Base-by-base conservation (phyloP, 2,113 vertebrate species). In the Oostethus manadensis region DNA sequence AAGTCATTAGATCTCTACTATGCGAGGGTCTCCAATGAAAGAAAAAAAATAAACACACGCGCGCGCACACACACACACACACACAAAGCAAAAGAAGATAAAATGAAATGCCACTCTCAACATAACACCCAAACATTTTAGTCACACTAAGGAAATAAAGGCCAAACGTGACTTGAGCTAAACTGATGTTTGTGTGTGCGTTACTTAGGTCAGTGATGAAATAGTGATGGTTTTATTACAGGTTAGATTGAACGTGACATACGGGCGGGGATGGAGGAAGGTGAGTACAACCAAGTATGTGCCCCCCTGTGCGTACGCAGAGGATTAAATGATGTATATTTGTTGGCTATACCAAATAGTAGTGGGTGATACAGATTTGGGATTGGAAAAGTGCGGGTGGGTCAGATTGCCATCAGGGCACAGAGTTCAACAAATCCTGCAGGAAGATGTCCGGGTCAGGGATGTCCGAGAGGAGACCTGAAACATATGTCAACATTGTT, bases 381-480 rank as follows among this genome's bases (percentile, higher is more conserved):
- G 11, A 14, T 47, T 22, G 62, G 51, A 40, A 43, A 29, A 69
- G 51, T 62, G 62, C 66, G 74, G 62, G 6, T 20, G 57, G 60
- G 56, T 57, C 43, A 62, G 54, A 66, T 47, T 59, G 64, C 62
- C 71, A 75, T 98, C 92, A 99, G 85, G 97, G 96, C 81, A 99
- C 86, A 82, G 95, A 95, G 91, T 93, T 96, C 86, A 99, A 66
- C 70, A 98, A 89, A 68, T 98, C 96, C 87, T 93, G 93, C 75
- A 99, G 89, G 89, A 99, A 99, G 88, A 86, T 88, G 74, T 99
- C 93, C 0, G 95, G 92, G 54, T 97, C 93, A 1, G 70, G 88
- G 83, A 99, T 91, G 72, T 99, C 96, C 51, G 93, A 88, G 48
- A 98, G 87, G 42, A 99, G 93, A 67, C 95, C 97, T 99, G 80